Conservation (phyloP, 2,113 vertebrate genomes). For the Chloebia gouldiae region DNA sequence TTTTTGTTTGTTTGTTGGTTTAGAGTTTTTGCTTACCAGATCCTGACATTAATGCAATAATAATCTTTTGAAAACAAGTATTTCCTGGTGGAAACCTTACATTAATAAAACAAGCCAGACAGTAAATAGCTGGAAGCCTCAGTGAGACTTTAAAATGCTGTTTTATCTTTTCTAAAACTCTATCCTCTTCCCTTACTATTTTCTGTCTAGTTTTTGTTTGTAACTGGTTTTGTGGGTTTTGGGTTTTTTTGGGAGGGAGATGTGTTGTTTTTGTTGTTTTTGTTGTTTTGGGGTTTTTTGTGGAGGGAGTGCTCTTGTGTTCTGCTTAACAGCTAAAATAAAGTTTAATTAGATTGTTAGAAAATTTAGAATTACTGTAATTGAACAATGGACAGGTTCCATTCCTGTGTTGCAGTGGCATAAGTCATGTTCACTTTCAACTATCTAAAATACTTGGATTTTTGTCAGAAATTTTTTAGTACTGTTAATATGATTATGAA, state of each 20-base stretch:
- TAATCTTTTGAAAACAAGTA: constrained; percentile 2
- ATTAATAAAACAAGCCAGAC: background rate
- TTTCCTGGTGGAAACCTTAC: background rate
- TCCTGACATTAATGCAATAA: background rate
- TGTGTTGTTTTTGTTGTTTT: background rate
- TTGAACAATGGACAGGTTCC: background rate
- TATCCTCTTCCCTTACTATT: background rate
- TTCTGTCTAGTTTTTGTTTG: background rate
- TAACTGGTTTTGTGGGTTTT: background rate
- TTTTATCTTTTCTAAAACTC: background rate
- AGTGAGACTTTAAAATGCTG: background rate
- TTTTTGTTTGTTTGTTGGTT: background rate
- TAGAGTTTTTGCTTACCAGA: background rate
- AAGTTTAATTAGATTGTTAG: background rate
- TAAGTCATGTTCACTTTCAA: background rate
- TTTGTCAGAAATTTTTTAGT: background rate
- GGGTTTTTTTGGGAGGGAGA: fast-evolving
- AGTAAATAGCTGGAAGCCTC: background rate
- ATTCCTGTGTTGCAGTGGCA: background rate
- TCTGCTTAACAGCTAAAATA: background rate
- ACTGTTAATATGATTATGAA: background rate
- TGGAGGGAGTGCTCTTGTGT: background rate
- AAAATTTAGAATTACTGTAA: background rate
- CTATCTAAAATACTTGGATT: background rate
- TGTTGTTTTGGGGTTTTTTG: fast-evolving